A percentile compares a stretch with the other conserved stretches of the same genome.
Evolutionary conservation across 2,888 invertebrate species (phyloP).

Genomic region (Lasioglossum lativentre): DNA sequence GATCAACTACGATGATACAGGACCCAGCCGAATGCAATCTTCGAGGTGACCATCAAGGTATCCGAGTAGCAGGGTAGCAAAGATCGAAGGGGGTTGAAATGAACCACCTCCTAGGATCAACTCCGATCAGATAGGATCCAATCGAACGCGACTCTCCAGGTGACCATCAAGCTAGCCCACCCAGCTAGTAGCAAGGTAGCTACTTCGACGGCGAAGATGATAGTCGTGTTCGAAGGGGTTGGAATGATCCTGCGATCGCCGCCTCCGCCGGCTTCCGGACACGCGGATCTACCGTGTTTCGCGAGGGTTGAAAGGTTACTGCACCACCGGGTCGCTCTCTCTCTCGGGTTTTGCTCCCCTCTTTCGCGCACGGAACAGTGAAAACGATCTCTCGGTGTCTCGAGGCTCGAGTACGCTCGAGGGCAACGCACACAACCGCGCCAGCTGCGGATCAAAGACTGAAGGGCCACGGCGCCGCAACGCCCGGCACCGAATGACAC

Average conservation of each 20-base stretch:
- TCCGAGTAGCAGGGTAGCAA: background rate
- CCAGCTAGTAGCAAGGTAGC: background rate
- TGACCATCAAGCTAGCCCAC: background rate
- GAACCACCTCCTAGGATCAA: background rate
- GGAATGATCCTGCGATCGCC: background rate
- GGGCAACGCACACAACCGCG: slow-evolving; percentile 68
- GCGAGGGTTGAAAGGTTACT: slow-evolving; percentile 29
- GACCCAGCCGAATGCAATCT: background rate
- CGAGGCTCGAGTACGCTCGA: slow-evolving; percentile 34
- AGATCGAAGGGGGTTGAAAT: background rate
- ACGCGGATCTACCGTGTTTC: slow-evolving; percentile 15
- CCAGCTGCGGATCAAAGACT: slow-evolving; percentile 79
- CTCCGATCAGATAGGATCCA: background rate
- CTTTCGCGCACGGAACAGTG: slow-evolving; percentile 33
- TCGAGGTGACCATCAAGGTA: background rate
- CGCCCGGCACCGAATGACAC: slow-evolving; percentile 83
- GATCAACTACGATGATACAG: background rate
- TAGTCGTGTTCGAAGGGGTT: background rate
- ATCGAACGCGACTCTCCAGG: background rate
- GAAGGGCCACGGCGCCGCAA: slow-evolving; percentile 79
- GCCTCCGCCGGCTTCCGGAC: background rate
- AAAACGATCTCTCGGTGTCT: slow-evolving; percentile 22
- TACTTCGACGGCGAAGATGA: background rate
- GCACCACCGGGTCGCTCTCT: slow-evolving; percentile 19
- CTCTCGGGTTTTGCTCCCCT: slow-evolving; percentile 13